Conservation (phyloP, 1,140 invertebrate genomes). For the Paracyclopina nana region DNA sequence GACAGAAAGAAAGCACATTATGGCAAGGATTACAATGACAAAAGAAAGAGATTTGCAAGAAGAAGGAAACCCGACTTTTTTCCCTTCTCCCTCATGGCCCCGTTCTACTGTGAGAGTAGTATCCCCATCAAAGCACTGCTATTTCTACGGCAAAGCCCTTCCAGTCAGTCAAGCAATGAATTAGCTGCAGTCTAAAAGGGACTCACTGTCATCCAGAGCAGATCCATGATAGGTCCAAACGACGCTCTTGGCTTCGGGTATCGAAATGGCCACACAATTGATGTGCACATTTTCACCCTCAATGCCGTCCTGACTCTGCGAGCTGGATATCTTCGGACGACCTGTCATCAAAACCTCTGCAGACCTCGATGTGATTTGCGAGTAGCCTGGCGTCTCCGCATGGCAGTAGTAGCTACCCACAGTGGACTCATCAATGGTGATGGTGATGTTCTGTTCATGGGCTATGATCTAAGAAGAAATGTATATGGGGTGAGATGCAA, state of each 20-base stretch:
- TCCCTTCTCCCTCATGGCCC: too few species aligned
- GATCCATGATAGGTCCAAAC: slow-evolving; percentile 4
- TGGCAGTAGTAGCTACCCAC: slow-evolving; percentile 8
- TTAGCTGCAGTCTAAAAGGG: neutral
- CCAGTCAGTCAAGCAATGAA: neutral
- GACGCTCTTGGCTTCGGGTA: slow-evolving; percentile 1
- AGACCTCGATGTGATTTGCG: neutral
- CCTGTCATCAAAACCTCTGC: slow-evolving; percentile 8
- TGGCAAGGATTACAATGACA: too few species aligned
- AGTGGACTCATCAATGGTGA: neutral
- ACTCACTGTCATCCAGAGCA: neutral
- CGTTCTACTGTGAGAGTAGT: too few species aligned
- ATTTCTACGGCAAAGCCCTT: too few species aligned
- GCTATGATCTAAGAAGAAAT: neutral
- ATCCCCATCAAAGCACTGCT: too few species aligned
- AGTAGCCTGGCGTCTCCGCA: neutral
- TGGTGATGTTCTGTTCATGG: slow-evolving; percentile 1
- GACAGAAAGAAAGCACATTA: too few species aligned
- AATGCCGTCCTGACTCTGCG: neutral
- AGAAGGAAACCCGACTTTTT: too few species aligned
- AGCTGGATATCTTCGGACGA: neutral
- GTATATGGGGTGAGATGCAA: too few species aligned
- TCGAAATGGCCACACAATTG: slow-evolving; percentile 7
- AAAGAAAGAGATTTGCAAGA: too few species aligned
- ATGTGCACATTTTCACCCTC: slow-evolving; percentile 2